Evolutionary conservation across 2,797 vertebrate species (phyloP).

Genomic region (Characodon lateralis): DNA sequence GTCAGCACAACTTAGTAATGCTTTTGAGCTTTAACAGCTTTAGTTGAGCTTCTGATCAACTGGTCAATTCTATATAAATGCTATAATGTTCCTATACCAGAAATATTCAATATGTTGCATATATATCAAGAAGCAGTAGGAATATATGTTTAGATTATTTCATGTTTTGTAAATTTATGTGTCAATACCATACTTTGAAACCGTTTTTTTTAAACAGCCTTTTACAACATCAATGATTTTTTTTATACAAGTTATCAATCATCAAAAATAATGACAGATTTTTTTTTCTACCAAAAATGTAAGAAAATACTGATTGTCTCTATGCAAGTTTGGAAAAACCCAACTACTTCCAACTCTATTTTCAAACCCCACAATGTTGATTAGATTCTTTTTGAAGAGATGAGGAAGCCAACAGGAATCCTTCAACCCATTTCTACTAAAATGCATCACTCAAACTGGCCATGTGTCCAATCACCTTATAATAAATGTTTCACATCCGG

Average conservation of each 20-base stretch:
- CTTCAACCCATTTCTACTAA: background rate
- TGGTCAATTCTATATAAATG: background rate
- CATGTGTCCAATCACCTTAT: background rate
- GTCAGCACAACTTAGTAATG: background rate
- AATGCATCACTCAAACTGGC: background rate
- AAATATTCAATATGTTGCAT: background rate
- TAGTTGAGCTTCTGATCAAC: background rate
- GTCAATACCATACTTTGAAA: background rate
- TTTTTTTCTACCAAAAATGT: background rate
- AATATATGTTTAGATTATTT: background rate
- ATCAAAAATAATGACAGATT: background rate
- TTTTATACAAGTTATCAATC: background rate
- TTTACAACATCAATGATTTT: background rate
- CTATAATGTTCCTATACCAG: background rate
- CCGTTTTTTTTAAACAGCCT: background rate
- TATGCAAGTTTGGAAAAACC: background rate
- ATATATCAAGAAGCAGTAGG: background rate
- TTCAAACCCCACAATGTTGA: background rate
- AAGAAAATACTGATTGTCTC: background rate
- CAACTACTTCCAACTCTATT: background rate
- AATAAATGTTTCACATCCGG: background rate
- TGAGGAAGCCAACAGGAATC: background rate
- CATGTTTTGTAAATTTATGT: background rate
- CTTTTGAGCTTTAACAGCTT: background rate
- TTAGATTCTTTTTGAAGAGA: background rate